Percentiles rank a stretch among this genome's conserved stretches.
phyloP scores from a whole-genome alignment of 2,888 invertebrate species.

The Nomada goodeniana region DNA sequence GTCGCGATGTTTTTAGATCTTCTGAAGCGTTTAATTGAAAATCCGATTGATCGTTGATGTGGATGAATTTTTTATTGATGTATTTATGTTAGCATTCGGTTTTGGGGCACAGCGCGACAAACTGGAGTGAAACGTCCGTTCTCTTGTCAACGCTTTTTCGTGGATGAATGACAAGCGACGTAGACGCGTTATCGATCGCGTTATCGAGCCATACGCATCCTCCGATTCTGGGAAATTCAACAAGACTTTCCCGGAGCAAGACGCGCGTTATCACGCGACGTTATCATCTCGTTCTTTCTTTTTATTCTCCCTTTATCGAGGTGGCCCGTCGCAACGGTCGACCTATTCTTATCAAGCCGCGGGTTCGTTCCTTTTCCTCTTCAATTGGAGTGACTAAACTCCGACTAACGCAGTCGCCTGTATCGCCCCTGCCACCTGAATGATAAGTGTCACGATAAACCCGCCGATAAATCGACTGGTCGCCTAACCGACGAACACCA shows the following conservation, averaged over 20 bases:
- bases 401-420: background rate
- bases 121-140: background rate
- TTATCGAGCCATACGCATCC: slow-evolving; percentile 7
- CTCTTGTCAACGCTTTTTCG: background rate
- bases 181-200: background rate
- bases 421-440: slow-evolving; percentile 61
- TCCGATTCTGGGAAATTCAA: slow-evolving; percentile 41
- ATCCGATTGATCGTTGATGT: too few relatives aligned
- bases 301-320: slow-evolving; percentile 38
- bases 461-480: slow-evolving; percentile 42
- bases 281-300: slow-evolving; percentile 19
- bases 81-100: too few relatives aligned
- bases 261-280: slow-evolving; percentile 41
- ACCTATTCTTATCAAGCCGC: slow-evolving; percentile 56
- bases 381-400: slow-evolving; percentile 61
- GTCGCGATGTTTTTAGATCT: too few relatives aligned
- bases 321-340: slow-evolving; percentile 23
- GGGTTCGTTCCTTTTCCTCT: slow-evolving; percentile 39
- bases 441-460: slow-evolving; percentile 61
- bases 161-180: background rate
- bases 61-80: background rate
- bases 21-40: too few relatives aligned
- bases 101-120: too few relatives aligned
- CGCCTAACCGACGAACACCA: slow-evolving; percentile 41
- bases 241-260: slow-evolving; percentile 42